phyloP scores from a whole-genome alignment of 2,113 vertebrate genomes.

The Pipa parva region DNA sequence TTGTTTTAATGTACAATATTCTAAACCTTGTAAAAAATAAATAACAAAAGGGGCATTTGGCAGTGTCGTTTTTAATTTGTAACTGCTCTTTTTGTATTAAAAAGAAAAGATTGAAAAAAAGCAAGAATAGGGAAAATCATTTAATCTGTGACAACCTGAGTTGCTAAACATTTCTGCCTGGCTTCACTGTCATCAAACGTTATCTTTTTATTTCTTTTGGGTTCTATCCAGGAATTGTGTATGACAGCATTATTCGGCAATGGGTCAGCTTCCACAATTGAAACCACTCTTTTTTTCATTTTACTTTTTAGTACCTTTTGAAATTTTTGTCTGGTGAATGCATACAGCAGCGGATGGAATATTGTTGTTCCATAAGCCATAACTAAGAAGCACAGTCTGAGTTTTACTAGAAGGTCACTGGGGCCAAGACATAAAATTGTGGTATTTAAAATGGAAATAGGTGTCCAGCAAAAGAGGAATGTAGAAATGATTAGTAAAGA shows the following conservation, averaged over 20 bases:
- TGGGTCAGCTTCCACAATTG: constrained; percentile 93
- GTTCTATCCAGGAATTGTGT: constrained; percentile 97
- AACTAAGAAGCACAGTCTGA: constrained; percentile 93
- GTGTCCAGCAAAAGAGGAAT: constrained; percentile 97
- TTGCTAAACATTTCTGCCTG: constrained; percentile 85
- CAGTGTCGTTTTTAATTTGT: constrained; percentile 59
- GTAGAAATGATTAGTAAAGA: constrained; percentile 96
- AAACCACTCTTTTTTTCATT: constrained; percentile 98
- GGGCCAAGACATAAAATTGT: constrained; percentile 88
- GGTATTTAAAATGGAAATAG: constrained; percentile 94
- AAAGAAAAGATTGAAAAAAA: constrained; percentile 36
- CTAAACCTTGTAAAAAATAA: constrained; percentile 62
- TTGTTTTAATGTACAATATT: constrained; percentile 63
- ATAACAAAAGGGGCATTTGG: constrained; percentile 61
- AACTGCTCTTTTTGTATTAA: constrained; percentile 25
- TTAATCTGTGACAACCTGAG: constrained; percentile 76
- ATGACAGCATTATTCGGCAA: constrained; percentile 92
- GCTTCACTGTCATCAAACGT: constrained; percentile 86
- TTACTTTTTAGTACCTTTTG: constrained; percentile 98
- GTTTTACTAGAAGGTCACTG: constrained; percentile 86
- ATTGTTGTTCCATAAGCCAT: constrained; percentile 98
- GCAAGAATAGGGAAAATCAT: constrained; percentile 36
- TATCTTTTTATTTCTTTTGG: constrained; percentile 91
- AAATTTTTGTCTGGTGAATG: constrained; percentile 97
- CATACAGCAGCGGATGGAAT: constrained; percentile 94